Evolutionary conservation across 2,888 invertebrate species (phyloP).

Genomic region (Sphaeridia pumilis): DNA sequence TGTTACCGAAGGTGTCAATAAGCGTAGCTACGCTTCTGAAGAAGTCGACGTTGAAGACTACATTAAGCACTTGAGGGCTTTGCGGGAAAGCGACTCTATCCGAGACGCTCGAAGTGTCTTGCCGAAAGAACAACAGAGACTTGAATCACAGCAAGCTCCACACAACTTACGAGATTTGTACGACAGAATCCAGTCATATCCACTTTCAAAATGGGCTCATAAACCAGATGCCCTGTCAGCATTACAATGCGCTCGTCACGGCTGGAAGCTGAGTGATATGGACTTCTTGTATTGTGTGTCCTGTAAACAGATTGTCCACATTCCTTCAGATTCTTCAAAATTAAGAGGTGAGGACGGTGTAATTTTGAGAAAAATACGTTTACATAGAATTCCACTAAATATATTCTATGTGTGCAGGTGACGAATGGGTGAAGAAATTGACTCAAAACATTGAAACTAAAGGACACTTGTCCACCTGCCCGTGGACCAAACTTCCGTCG

Average conservation of each 20-base stretch:
- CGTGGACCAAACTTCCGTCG: slow-evolving; percentile 13
- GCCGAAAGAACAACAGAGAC: slow-evolving; percentile 3
- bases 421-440: slow-evolving; percentile 4
- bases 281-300: slow-evolving; percentile 12
- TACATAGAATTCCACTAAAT: neutral
- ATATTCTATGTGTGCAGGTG: slow-evolving; percentile 1
- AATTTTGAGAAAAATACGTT: neutral
- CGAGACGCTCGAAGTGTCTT: slow-evolving; percentile 10
- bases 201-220: slow-evolving; percentile 12
- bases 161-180: slow-evolving; percentile 6
- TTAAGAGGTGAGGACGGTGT: neutral
- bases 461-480: slow-evolving; percentile 11
- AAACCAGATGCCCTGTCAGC: slow-evolving; percentile 11
- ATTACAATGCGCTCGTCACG: slow-evolving; percentile 11
- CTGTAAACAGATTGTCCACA: slow-evolving; percentile 7
- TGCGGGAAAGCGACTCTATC: neutral
- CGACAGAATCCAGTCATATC: slow-evolving; percentile 6
- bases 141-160: slow-evolving; percentile 8
- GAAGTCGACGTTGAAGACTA: slow-evolving; percentile 13
- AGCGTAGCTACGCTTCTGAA: too few species aligned
- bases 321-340: slow-evolving; percentile 8
- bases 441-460: neutral
- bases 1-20: too few species aligned
- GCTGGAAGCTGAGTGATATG: slow-evolving; percentile 15
- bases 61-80: slow-evolving; percentile 3